Conservation (phyloP, 2,888 invertebrate genomes). For the Romanomermis culicivorax region DNA sequence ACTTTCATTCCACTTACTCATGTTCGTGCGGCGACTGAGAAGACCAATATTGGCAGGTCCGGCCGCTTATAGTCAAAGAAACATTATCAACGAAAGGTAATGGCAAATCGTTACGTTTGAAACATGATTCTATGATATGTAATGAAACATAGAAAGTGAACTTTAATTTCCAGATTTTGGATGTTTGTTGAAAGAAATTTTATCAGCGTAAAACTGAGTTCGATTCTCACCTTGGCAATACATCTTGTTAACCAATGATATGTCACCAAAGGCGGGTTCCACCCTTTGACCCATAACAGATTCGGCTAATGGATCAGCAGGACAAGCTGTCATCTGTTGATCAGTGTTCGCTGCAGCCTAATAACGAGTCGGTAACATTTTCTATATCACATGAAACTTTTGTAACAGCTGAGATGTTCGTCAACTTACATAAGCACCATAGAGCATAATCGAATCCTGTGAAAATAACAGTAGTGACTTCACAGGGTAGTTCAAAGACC, state of each 20-base stretch:
- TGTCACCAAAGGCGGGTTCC: conserved; percentile 9
- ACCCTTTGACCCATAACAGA: conserved; percentile 8
- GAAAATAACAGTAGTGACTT: too few species aligned
- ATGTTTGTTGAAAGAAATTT: neutral
- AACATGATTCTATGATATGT: neutral
- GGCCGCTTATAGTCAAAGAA: neutral
- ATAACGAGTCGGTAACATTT: neutral
- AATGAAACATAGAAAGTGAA: too few species aligned
- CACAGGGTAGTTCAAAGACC: too few species aligned
- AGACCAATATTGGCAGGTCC: neutral
- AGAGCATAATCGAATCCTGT: conserved; percentile 10
- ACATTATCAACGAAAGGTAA: neutral
- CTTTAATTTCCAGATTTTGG: too few species aligned
- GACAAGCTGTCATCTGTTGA: conserved; percentile 5
- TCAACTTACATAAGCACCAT: conserved; percentile 6
- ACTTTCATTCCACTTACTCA: neutral
- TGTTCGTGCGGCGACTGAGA: neutral
- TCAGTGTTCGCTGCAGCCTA: neutral
- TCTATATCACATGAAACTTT: neutral
- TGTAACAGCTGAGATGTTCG: too few species aligned
- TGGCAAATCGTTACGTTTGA: neutral
- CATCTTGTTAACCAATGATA: conserved; percentile 5
- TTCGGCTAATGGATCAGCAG: conserved; percentile 6
- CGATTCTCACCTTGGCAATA: conserved; percentile 5
- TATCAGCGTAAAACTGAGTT: neutral